Percentiles rank a stretch among this genome's conserved stretches.
Conservation (phyloP, 92 coral and sea anemone species). For the Parazoanthus swiftii region DNA sequence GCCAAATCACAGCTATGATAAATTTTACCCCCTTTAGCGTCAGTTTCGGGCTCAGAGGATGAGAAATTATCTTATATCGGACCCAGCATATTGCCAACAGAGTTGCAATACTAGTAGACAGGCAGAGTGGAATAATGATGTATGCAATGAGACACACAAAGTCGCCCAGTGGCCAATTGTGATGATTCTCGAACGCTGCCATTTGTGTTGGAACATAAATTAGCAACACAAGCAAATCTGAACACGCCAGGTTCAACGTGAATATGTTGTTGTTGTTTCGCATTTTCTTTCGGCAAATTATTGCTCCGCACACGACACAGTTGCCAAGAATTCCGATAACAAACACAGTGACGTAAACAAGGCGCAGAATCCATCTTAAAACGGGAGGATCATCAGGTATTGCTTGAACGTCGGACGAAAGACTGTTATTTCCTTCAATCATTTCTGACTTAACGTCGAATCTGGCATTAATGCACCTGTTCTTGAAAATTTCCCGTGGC, state of each 20-base stretch:
- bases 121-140: conserved; percentile 78
- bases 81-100: conserved; percentile 82
- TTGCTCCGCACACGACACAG: conserved; percentile 79
- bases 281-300: conserved; percentile 73
- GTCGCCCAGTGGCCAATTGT: conserved; percentile 92
- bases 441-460: background rate
- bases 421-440: background rate
- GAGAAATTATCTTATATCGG: conserved; percentile 76
- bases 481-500: background rate
- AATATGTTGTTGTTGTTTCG: conserved; percentile 80
- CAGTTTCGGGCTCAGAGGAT: conserved; percentile 73
- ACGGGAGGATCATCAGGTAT: conserved; percentile 56
- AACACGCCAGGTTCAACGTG: conserved; percentile 81
- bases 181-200: conserved; percentile 93
- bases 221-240: conserved; percentile 75
- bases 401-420: background rate
- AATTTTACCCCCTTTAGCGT: conserved; percentile 57
- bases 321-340: conserved; percentile 76
- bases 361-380: conserved; percentile 74
- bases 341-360: conserved; percentile 75
- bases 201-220: conserved; percentile 89
- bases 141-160: conserved; percentile 80
- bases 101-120: conserved; percentile 78
- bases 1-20: conserved; percentile 79
- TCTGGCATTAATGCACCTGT: background rate